Percentiles rank a stretch among this genome's conserved stretches.
These are phyloP conservation scores for Probosciger aterrimus DNA, from an alignment of 2,113 vertebrate genomes.

Conservation along the genomic window DNA sequence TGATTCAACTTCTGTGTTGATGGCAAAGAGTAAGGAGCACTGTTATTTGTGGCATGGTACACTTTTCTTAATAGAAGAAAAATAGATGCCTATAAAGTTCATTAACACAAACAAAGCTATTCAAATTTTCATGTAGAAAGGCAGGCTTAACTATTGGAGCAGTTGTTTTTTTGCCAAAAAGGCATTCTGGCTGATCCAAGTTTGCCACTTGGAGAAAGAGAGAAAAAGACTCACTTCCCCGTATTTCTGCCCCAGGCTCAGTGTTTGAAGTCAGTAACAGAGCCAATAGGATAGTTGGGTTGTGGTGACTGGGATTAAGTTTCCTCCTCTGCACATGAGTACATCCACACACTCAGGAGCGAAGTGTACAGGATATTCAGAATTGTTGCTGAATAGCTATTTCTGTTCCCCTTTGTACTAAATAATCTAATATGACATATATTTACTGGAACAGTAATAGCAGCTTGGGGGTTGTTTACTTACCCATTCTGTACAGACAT, in stretches of 20 bases:
- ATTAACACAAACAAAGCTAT: neutral
- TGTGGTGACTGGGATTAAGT: neutral
- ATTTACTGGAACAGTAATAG: neutral
- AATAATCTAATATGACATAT: neutral
- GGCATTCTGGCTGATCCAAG: neutral
- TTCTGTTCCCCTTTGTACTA: neutral
- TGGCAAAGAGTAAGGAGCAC: neutral
- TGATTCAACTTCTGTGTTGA: accelerated
- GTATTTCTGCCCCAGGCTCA: neutral
- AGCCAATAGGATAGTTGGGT: accelerated
- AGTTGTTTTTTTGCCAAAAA: neutral
- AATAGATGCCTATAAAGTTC: neutral
- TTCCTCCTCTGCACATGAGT: neutral
- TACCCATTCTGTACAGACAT: neutral
- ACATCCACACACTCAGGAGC: neutral
- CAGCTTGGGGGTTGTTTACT: neutral
- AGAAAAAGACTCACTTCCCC: neutral
- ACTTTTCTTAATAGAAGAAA: neutral
- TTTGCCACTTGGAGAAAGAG: neutral
- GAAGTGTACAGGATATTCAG: neutral
- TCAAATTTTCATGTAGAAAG: neutral
- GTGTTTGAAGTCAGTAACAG: neutral
- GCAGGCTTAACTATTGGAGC: neutral
- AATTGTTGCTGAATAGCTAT: neutral
- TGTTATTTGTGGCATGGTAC: neutral